Evolutionary conservation across 2,797 vertebrate genomes (phyloP), one percentile per base, ranked within the genome.

Genomic region (Rallus crepitans): DNA sequence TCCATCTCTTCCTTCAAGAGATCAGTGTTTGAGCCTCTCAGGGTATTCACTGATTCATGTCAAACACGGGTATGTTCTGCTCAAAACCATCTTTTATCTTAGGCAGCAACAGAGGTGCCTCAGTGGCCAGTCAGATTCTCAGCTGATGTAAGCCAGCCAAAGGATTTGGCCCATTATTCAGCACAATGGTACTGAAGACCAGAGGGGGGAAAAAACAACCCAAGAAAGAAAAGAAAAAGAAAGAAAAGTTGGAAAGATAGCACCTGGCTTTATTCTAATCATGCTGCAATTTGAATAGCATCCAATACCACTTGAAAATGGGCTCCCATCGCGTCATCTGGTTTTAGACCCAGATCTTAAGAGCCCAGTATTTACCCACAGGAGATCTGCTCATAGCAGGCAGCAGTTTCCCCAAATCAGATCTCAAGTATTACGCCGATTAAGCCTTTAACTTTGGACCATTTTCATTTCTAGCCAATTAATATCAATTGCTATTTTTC

Each of bases 51-150:
- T n/a, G 63, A 7, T 84, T 72, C 59, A 33, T 65, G 61, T 40
- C 1, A 8, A 87, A 57, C 63, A 19, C 64, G 13, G 79, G 73
- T 18, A 63, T 52, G 11, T 9, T 70, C 80, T 93, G 86, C 80
- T 80, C 55, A 63, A 90, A 87, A 24, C 4, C 47, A 19, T 40
- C 65, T 79, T 84, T 94, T 65, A 28, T 45, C 82, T 66, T 9
- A 5, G 23, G 39, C 35, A 82, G 17, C 24, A 83, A n/a, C 66
- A 84, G 9, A 6, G 25, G n/a, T 15, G 16, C 30, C 0, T 0
- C 78, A 6, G 33, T 39, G 63, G 61, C 84, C 2, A 6, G 12
- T 24, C 14, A 19, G 33, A 53, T 27, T 47, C 77, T 78, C 16
- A 7, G 59, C 68, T 37, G 73, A 11, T 5, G 8, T 47, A 16